phyloP scores from a whole-genome alignment of 2,888 invertebrate species.

The Galerucella calmariensis region DNA sequence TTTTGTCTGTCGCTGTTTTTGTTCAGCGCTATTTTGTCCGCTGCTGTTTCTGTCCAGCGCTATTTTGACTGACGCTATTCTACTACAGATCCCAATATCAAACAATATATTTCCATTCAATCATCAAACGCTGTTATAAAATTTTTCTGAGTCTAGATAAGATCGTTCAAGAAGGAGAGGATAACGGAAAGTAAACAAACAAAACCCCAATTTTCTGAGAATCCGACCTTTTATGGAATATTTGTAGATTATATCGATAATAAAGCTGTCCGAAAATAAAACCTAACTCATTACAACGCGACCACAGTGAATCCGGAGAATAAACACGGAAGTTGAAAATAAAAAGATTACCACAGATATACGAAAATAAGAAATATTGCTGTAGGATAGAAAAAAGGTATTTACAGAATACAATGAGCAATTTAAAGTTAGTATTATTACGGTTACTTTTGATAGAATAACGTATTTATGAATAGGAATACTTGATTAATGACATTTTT shows the following conservation, averaged over 20 bases:
- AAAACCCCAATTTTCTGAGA: constrained; percentile 21
- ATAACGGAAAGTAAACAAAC: constrained; percentile 21
- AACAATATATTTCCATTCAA: no score
- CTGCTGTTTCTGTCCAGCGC: no score
- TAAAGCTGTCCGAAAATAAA: constrained; percentile 25
- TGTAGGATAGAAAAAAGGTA: neutral
- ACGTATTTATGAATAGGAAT: neutral
- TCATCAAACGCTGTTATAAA: no score
- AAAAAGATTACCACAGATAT: constrained; percentile 23
- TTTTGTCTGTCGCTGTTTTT: no score
- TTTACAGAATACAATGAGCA: neutral
- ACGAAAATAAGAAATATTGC: neutral
- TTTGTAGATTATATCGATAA: constrained; percentile 30
- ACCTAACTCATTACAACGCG: constrained; percentile 25
- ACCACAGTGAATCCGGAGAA: constrained; percentile 15
- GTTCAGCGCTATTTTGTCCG: no score
- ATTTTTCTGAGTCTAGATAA: neutral
- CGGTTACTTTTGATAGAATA: neutral
- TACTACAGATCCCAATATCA: no score
- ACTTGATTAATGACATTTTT: no score
- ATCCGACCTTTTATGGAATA: constrained; percentile 32
- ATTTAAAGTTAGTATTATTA: neutral
- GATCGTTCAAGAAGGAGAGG: neutral
- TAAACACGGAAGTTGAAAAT: constrained; percentile 17
- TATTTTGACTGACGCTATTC: no score